Evolutionary conservation across 1,140 invertebrate genomes (phyloP), one percentile per base, ranked within the genome.

Genomic region (Lucilia cuprina): DNA sequence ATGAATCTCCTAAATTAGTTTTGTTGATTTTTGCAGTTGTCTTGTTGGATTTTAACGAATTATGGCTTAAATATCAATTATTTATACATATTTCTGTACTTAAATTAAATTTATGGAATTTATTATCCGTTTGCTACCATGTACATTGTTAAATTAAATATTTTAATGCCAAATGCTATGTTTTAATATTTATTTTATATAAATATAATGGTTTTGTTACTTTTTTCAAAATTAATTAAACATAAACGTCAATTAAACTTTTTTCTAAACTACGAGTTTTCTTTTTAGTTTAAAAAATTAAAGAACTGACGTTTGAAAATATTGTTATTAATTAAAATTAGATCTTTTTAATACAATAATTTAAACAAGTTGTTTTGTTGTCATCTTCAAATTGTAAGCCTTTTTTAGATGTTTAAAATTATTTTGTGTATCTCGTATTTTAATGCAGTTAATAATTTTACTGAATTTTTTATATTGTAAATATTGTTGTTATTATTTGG

Each of bases 321-420:
- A 55, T 14, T 14, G 12, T n/a, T 55, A 17, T 55, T 55, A 55
- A 55, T 12, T 55, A 55, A 55, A 55, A 55, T 55, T 17, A 55
- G 12, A 13, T 55, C 17, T 55, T 21, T 1, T 19, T 25, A 70
- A 10, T 21, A 25, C 9, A 70, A 70, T 19, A 21, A 70, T 87
- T 89, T 87, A 87, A 88, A 88, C 88, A 89, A 88, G 60, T 86
- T 86, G 84, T 82, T 80, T 82, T 82, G 82, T 60, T 35, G n/a
- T 74, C 75, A 41, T 75, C 13, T 41, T 2, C 75, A 78, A 83
- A 80, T 82, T 77, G 74, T 75, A 47, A 55, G 74, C 74, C 35
- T 49, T 75, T 10, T 25, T 70, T 21, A 60, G 4, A 70, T 70
- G 5, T 70, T 74, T 83, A 41, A 41, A 41, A 41, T 41, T 83